A percentile compares a stretch with the other conserved stretches of the same genome.
Evolutionary conservation across 1,140 invertebrate species (phyloP).

Genomic region (Zaprionus davidi): DNA sequence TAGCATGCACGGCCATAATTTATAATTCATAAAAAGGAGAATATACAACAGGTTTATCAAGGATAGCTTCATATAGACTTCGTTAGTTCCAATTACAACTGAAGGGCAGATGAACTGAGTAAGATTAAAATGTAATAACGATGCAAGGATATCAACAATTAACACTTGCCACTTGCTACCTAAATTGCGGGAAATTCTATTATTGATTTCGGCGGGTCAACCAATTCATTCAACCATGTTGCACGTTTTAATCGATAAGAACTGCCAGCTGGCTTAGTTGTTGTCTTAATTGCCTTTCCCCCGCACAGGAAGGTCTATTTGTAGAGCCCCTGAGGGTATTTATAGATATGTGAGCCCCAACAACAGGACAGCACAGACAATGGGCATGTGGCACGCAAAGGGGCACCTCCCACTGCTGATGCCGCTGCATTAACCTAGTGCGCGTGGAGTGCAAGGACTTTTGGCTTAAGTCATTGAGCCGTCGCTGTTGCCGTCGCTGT

Average conservation of each 20-base stretch:
- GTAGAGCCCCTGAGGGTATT: neutral
- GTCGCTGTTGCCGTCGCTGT: neutral
- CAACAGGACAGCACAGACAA: conserved; percentile 1
- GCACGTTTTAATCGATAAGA: neutral
- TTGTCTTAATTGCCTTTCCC: neutral
- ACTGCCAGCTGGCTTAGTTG: neutral
- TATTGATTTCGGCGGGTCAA: neutral
- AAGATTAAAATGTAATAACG: neutral
- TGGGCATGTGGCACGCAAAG: conserved; percentile 27
- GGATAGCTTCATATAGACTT: no score
- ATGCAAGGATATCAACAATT: neutral
- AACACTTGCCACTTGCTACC: neutral
- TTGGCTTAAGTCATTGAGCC: conserved; percentile 7
- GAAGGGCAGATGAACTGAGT: neutral
- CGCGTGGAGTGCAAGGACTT: conserved; percentile 70
- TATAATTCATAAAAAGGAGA: neutral
- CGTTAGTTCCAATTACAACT: neutral
- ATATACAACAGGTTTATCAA: neutral
- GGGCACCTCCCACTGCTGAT: no score
- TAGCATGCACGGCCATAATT: no score
- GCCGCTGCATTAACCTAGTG: conserved; percentile 69
- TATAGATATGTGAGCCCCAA: conserved; percentile 9
- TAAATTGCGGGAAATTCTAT: neutral
- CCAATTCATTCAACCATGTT: neutral
- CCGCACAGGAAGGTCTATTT: neutral